Evolutionary conservation across 2,113 vertebrate genomes (phyloP).

Genomic region (Psilopsiagon aurifrons): DNA sequence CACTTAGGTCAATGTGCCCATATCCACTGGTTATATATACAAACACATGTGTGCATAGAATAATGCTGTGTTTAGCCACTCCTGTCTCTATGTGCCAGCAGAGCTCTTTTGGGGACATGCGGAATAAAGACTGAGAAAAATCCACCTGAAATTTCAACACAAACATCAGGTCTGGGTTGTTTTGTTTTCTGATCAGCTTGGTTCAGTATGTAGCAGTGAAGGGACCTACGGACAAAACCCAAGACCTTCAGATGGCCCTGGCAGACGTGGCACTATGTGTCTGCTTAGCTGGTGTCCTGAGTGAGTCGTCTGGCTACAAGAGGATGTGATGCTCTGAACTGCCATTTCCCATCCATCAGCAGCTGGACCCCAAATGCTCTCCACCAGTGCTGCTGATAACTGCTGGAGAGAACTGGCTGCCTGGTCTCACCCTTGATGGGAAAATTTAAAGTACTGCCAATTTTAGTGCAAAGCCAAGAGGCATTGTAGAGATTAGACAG

Average conservation of each 20-base stretch:
- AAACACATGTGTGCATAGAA: accelerated
- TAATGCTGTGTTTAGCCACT: not conserved
- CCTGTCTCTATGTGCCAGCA: not conserved
- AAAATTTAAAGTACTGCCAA: not conserved
- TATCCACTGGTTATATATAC: accelerated
- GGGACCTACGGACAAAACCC: not conserved
- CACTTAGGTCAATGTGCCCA: accelerated
- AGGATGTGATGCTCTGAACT: not conserved
- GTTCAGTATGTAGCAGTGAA: not conserved
- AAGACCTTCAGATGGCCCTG: not conserved
- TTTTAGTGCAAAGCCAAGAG: not conserved
- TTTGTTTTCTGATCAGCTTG: not conserved
- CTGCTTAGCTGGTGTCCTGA: not conserved
- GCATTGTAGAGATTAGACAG: not conserved
- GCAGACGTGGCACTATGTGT: accelerated
- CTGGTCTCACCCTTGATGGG: not conserved
- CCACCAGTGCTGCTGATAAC: not conserved
- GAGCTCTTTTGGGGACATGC: not conserved
- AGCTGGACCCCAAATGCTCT: not conserved
- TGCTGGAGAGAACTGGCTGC: not conserved
- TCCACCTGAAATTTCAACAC: not conserved
- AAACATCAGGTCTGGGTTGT: accelerated
- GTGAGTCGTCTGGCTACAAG: not conserved
- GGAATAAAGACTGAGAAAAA: not conserved
- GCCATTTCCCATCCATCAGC: not conserved